These are phyloP conservation scores for Aphidius ervi DNA, from an alignment of 1,140 invertebrate genomes.

Conservation along the genomic window DNA sequence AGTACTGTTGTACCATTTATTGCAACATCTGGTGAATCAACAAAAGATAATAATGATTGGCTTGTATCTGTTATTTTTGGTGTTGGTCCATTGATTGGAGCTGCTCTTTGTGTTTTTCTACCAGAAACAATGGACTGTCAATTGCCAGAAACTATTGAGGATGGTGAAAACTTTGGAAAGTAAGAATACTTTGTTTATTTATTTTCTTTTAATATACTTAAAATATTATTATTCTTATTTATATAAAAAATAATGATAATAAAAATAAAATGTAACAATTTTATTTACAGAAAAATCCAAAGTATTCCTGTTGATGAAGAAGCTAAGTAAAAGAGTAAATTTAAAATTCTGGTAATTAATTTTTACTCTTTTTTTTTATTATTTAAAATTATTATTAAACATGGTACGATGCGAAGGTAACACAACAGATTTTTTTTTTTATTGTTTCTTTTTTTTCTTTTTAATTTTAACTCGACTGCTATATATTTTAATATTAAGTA, in stretches of 20 bases:
- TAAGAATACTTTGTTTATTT: conserved; percentile 20
- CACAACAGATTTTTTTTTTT: too few relatives aligned
- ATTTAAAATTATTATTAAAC: too few relatives aligned
- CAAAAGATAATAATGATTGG: conserved; percentile 15
- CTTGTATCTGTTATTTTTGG: conserved; percentile 57
- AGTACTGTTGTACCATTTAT: conserved; percentile 64
- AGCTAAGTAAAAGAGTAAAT: too few relatives aligned
- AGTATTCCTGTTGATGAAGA: not conserved
- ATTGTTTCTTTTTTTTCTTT: too few relatives aligned
- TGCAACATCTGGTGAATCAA: conserved; percentile 50
- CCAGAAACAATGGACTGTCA: conserved; percentile 60
- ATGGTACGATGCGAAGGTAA: too few relatives aligned
- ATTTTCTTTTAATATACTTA: not conserved
- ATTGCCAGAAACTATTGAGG: conserved; percentile 60
- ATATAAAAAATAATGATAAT: not conserved
- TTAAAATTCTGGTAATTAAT: too few relatives aligned
- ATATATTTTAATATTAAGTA: too few relatives aligned
- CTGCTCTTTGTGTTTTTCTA: conserved; percentile 53
- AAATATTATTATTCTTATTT: not conserved
- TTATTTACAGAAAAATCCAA: not conserved
- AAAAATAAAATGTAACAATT: not conserved
- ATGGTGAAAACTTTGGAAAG: conserved; percentile 57
- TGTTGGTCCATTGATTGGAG: conserved; percentile 52
- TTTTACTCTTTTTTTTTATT: too few relatives aligned
- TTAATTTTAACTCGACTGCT: too few relatives aligned